Conservation (phyloP, 2,888 invertebrate species). For the Allacma fusca region DNA sequence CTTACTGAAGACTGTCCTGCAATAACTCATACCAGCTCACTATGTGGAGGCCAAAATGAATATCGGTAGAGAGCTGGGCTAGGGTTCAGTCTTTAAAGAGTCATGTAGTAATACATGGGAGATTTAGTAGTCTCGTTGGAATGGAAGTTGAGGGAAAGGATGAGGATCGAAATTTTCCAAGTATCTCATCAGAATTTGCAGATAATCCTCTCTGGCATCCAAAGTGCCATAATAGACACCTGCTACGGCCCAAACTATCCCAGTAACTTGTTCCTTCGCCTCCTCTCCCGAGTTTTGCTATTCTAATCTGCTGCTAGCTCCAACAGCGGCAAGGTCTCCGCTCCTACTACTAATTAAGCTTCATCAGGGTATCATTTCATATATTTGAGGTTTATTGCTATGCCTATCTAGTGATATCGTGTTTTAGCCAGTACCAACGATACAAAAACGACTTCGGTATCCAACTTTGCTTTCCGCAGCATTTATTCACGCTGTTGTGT, state of each 20-base stretch:
- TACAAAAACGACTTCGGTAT: neutral
- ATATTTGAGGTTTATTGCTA: neutral
- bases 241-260: slow-evolving; percentile 46
- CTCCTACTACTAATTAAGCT: slow-evolving; percentile 28
- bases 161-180: slow-evolving; percentile 50
- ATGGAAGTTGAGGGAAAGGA: slow-evolving; percentile 17
- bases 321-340: neutral
- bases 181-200: slow-evolving; percentile 51
- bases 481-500: no score
- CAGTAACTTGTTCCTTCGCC: slow-evolving; percentile 20
- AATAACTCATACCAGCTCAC: neutral
- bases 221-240: slow-evolving; percentile 56
- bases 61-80: neutral
- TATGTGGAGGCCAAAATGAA: neutral
- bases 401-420: neutral
- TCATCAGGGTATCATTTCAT: slow-evolving; percentile 9
- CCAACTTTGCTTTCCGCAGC: neutral
- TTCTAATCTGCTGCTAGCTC: neutral
- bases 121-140: slow-evolving; percentile 5
- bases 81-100: neutral
- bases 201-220: slow-evolving; percentile 51
- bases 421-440: neutral
- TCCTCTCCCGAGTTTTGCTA: neutral
- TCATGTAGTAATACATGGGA: slow-evolving; percentile 7
- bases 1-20: neutral